Percentiles rank a stretch among this genome's conserved stretches.
These are phyloP conservation scores for Hiodon tergisus DNA, from an alignment of 2,113 vertebrate genomes.

Conservation along the genomic window DNA sequence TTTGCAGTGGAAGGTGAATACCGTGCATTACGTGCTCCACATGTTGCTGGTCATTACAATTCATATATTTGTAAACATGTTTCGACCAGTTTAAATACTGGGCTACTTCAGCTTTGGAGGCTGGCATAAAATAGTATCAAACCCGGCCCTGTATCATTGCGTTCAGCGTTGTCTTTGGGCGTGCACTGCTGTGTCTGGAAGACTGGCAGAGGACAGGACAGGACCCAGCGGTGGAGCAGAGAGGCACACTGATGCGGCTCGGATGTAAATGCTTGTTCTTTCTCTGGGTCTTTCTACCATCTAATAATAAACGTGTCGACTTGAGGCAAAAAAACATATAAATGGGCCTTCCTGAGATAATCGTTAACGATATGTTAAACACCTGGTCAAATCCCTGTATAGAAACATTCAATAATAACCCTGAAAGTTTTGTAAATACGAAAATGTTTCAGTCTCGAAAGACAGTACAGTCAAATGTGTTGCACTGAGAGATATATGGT, in stretches of 20 bases:
- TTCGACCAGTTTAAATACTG: background rate
- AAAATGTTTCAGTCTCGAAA: background rate
- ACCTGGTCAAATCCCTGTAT: no score
- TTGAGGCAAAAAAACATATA: no score
- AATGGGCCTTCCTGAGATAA: constrained; percentile 1
- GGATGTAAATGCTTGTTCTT: background rate
- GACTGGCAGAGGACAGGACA: background rate
- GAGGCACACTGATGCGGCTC: constrained; percentile 25
- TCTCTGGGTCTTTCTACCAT: background rate
- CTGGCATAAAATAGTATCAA: background rate
- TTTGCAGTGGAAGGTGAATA: constrained; percentile 16
- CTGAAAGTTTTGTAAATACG: background rate
- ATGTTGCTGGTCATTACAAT: constrained; percentile 16
- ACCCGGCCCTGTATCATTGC: no score
- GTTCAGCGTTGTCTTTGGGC: background rate
- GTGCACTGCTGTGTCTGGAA: background rate
- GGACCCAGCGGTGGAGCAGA: background rate
- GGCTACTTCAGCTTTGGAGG: background rate
- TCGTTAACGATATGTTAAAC: background rate
- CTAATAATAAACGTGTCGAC: no score
- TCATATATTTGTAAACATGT: constrained; percentile 19
- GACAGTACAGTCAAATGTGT: background rate
- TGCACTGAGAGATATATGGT: background rate
- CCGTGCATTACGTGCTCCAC: background rate
- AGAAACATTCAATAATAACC: background rate